Evolutionary conservation across 2,888 invertebrate species (phyloP).

Genomic region (Hyles lineata): DNA sequence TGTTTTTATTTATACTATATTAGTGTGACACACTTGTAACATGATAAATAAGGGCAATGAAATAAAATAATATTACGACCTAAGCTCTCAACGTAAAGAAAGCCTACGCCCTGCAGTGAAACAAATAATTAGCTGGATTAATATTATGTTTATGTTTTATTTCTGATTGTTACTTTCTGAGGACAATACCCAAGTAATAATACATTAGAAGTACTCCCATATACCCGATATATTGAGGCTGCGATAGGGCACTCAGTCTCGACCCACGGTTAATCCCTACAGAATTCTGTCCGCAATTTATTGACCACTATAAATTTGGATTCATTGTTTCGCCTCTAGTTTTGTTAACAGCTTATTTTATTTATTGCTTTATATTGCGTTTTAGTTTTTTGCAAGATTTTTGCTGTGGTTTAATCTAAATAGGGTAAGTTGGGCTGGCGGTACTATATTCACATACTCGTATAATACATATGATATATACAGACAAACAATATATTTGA

Average conservation of each 20-base stretch:
- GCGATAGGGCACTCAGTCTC: slow-evolving; percentile 17
- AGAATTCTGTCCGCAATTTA: slow-evolving; percentile 27
- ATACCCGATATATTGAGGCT: slow-evolving; percentile 16
- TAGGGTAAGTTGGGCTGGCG: too few relatives aligned
- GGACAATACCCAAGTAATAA: not conserved
- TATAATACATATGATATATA: too few relatives aligned
- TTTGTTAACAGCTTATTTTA: slow-evolving; percentile 2
- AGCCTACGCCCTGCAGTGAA: too few relatives aligned
- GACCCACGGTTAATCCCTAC: slow-evolving; percentile 26
- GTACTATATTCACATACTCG: too few relatives aligned
- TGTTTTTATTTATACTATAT: too few relatives aligned
- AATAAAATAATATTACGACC: too few relatives aligned
- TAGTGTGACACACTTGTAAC: too few relatives aligned
- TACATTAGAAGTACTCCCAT: not conserved
- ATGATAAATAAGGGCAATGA: too few relatives aligned
- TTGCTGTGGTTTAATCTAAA: not conserved
- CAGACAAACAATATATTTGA: too few relatives aligned
- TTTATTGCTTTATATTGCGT: not conserved
- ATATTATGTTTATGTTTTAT: too few relatives aligned
- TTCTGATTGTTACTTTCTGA: not conserved
- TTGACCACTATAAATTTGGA: slow-evolving; percentile 28
- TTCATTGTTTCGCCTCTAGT: slow-evolving; percentile 27
- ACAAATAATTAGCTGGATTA: not conserved
- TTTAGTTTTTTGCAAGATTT: not conserved
- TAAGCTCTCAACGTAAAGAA: too few relatives aligned